Conservation (phyloP, 2,113 vertebrate species). For the Odocoileus hemionus region DNA sequence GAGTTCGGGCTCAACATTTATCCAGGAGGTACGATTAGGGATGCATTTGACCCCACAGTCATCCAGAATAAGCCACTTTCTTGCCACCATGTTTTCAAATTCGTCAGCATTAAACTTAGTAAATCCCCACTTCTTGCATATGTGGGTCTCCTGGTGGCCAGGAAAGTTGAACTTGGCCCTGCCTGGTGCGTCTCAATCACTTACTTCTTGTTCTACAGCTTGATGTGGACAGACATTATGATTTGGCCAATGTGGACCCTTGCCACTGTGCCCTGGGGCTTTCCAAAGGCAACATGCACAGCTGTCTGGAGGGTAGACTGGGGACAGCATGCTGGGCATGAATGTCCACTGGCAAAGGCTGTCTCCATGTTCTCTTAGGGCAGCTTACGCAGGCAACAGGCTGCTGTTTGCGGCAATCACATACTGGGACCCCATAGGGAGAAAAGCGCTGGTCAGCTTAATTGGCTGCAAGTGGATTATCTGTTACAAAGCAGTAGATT, state of each 20-base stretch:
- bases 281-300: neutral
- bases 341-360: neutral
- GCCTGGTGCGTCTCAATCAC: neutral
- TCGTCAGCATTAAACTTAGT: neutral
- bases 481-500: neutral
- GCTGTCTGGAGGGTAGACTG: neutral
- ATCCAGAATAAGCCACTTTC: neutral
- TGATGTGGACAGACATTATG: neutral
- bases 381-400: neutral
- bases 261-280: neutral
- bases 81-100: neutral
- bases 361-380: neutral
- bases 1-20: neutral
- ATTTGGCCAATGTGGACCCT: neutral
- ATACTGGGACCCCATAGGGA: neutral
- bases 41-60: neutral
- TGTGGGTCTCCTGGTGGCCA: fast-evolving
- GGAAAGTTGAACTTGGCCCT: neutral
- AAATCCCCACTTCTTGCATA: neutral
- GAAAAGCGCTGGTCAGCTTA: neutral
- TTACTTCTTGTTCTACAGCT: neutral
- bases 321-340: neutral
- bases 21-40: neutral
- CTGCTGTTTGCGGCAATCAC: neutral
- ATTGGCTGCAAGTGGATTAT: neutral